Conservation (phyloP, 2,113 vertebrate genomes). For the Pterocles gutturalis region DNA sequence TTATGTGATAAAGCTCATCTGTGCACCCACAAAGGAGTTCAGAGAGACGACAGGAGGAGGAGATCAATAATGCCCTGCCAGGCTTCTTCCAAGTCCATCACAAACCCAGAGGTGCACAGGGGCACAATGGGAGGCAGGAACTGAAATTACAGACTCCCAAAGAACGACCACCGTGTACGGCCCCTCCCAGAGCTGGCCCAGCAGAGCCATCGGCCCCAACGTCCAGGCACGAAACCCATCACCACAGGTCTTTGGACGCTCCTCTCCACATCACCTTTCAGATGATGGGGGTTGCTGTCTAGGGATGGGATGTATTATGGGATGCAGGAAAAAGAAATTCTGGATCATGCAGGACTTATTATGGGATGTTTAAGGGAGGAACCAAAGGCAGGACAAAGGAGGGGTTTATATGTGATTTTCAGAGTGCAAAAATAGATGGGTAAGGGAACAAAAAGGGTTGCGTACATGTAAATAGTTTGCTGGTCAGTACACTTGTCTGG, state of each 20-base stretch:
- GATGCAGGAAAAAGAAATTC: not conserved
- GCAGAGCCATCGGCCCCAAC: not conserved
- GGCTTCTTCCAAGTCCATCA: not conserved
- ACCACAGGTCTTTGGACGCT: not conserved
- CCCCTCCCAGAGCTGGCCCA: not conserved
- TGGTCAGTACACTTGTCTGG: not conserved
- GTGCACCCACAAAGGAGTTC: not conserved
- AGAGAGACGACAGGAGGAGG: not conserved
- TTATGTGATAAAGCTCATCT: not conserved
- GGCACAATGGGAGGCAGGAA: not conserved
- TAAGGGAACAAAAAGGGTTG: not conserved
- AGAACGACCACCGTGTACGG: accelerated
- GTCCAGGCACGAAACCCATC: not conserved
- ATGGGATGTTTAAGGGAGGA: not conserved
- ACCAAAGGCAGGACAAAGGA: not conserved
- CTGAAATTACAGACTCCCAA: not conserved
- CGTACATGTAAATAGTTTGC: not conserved
- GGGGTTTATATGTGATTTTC: not conserved
- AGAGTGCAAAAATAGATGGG: not conserved
- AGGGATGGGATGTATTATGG: accelerated
- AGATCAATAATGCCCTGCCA: not conserved
- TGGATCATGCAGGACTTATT: not conserved
- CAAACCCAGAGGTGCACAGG: not conserved
- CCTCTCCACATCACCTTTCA: not conserved
- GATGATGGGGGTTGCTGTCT: accelerated